Evolutionary conservation across 2,888 invertebrate genomes (phyloP), one percentile per base, ranked within the genome.

Genomic region (Amphipoea oculea): DNA sequence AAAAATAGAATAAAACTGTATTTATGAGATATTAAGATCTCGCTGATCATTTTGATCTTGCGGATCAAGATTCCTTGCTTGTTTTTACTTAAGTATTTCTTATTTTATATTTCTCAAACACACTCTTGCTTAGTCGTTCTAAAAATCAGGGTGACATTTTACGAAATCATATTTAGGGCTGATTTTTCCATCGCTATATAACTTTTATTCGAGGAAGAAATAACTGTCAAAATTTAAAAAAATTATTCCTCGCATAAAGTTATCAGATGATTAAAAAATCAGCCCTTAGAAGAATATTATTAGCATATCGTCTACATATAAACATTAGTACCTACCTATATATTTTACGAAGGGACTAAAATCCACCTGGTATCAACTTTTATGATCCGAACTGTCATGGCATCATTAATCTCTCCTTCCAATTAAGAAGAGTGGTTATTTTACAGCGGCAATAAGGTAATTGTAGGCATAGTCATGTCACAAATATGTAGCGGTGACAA

Each of bases 391-490:
- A 82, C 54, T 36, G 60, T 62, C 68, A 83, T 68, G 42, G 42
- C 45, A 36, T 9, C 66, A 77, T 79, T 82, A 83, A 77, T 83
- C 81, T 79, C 65, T 76, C 77, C 74, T 74, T 60, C 45, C 62
- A 86, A 88, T 88, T 83, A 87, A 68, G 57, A 66, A 74, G 81
- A 88, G 88, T 89, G 86, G 71, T 62, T 63, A 65, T 71, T 60
- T 60, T 40, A 83, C 73, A 66, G 84, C n/a, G 23, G 69, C 73
- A 78, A 82, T 87, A 75, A 76, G 81, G 71, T 86, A 86, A 89
- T 86, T 88, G 81, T 79, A 81, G 78, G 82, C 78, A 74, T 71
- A 83, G 74, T 87, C 88, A 88, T 87, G 74, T 60, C 81, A 76
- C 71, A 87, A 87, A 89, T 83, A 83, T 89, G 88, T 78, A 62